Conservation (phyloP, 2,888 invertebrate species). For the Drosophila mimica region DNA sequence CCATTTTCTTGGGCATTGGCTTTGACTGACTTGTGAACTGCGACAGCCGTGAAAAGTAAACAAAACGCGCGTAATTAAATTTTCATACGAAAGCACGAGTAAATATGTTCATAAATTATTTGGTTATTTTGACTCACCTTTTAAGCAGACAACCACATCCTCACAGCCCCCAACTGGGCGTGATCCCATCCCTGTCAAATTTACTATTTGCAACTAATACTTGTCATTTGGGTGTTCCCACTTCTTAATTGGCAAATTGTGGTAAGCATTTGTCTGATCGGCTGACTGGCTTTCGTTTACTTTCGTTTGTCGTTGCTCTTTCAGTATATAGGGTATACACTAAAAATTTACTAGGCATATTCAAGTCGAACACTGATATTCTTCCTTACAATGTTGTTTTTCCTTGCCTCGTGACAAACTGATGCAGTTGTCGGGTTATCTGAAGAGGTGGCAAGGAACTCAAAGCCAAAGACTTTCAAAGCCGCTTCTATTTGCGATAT, state of each 20-base stretch:
- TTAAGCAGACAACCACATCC: neutral
- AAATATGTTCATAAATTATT: conserved; percentile 66
- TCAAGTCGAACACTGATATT: neutral
- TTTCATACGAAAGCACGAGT: conserved; percentile 66
- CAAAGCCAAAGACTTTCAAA: neutral
- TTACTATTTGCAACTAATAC: conserved; percentile 13
- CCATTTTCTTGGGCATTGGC: conserved; percentile 27
- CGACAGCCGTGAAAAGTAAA: conserved; percentile 73
- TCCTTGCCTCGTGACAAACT: neutral
- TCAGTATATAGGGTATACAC: neutral
- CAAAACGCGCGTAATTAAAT: conserved; percentile 76
- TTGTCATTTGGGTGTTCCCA: conserved; percentile 15
- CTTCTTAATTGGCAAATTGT: conserved; percentile 72
- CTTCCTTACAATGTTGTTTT: neutral
- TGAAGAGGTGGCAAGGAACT: neutral
- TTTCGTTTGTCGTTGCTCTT: neutral
- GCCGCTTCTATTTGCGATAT: conserved; percentile 23
- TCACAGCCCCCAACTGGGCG: conserved; percentile 19
- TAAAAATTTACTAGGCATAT: neutral
- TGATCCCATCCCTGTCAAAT: conserved; percentile 7
- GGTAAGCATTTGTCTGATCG: conserved; percentile 50
- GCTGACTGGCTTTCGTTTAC: neutral
- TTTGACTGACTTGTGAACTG: conserved; percentile 28
- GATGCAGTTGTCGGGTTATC: conserved; percentile 5
- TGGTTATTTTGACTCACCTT: conserved; percentile 53